Base-by-base conservation (phyloP, 2,888 invertebrate genomes). In the Augochlorella aurata region DNA sequence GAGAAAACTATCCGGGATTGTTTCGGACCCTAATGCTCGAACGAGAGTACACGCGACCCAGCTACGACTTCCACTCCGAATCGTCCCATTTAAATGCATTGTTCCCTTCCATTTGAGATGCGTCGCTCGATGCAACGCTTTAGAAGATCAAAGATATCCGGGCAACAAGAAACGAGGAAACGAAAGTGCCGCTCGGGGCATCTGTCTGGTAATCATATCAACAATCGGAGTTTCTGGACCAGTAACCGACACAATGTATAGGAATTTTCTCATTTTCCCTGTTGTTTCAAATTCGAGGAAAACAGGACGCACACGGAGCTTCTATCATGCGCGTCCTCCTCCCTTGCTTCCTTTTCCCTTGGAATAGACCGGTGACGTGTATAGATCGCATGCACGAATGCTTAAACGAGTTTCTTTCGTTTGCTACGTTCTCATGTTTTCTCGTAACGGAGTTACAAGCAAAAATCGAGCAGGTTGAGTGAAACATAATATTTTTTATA, bases 21-120 rank as follows among this genome's bases (percentile, higher is more conserved):
- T 82, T 82, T 82, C 73, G 76, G 74, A 81, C 66, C 66, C 70
- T 70, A 71, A 79, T 79, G 71, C 74, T 58, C 44, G 74, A 67
- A 58, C 69, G 66, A 74, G 69, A 81, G 74, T 74, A 73, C 69
- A 66, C 79, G 79, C 69, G 79, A 81, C 69, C 82, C 77, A 65
- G 73, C 77, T 73, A 77, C 82, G 77, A 70, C 77, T 73, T 74
- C 74, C 82, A 68, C 76, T 79, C 69, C 68, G 82, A 79, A 83
- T 83, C 79, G 82, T 79, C 75, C 82, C 83, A 79, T 83, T 83
- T 83, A 83, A 83, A 83, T 76, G 83, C 83, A 83, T 83, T 83
- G 82, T 83, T 83, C 83, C 61, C 79, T 79, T 83, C 83, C 82
- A 83, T 83, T 82, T 76, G 73, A 82, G 82, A 82, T 54, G 83